A percentile compares a stretch with the other conserved stretches of the same genome.
phyloP scores from a whole-genome alignment of 2,888 invertebrate genomes.

The Pediacus dermestoides region DNA sequence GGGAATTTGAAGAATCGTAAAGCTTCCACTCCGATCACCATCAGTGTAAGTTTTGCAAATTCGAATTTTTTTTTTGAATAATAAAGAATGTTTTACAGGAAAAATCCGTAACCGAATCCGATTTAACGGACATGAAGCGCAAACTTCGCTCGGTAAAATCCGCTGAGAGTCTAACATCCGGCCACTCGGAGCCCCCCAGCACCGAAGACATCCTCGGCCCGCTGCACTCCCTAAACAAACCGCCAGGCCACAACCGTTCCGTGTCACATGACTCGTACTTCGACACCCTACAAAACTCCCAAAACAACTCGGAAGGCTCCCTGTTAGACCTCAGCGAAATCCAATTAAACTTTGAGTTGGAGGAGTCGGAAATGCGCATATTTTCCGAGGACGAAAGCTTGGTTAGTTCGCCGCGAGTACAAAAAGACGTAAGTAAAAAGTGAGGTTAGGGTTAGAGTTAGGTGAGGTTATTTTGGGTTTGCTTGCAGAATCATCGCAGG shows the following conservation, averaged over 20 bases:
- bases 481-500: constrained; percentile 51
- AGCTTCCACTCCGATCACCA: constrained; percentile 51
- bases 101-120: constrained; percentile 47
- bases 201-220: constrained; percentile 50
- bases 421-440: constrained; percentile 48
- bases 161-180: constrained; percentile 62
- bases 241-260: constrained; percentile 62
- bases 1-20: constrained; percentile 49
- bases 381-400: constrained; percentile 83
- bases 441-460: too few relatives aligned
- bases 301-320: constrained; percentile 49
- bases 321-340: constrained; percentile 76
- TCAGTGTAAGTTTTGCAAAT: constrained; percentile 18
- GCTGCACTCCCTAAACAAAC: constrained; percentile 47
- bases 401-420: constrained; percentile 55
- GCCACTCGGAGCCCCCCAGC: constrained; percentile 45
- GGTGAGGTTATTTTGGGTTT: too few relatives aligned
- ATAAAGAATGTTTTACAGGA: constrained; percentile 37
- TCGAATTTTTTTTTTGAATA: not conserved
- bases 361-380: constrained; percentile 81
- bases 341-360: constrained; percentile 77
- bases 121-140: constrained; percentile 48
- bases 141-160: constrained; percentile 66
- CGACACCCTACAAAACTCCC: constrained; percentile 66
- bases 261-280: constrained; percentile 94